Evolutionary conservation across 2,113 vertebrate species (phyloP).

Genomic region (Campylomormyrus tamandua): DNA sequence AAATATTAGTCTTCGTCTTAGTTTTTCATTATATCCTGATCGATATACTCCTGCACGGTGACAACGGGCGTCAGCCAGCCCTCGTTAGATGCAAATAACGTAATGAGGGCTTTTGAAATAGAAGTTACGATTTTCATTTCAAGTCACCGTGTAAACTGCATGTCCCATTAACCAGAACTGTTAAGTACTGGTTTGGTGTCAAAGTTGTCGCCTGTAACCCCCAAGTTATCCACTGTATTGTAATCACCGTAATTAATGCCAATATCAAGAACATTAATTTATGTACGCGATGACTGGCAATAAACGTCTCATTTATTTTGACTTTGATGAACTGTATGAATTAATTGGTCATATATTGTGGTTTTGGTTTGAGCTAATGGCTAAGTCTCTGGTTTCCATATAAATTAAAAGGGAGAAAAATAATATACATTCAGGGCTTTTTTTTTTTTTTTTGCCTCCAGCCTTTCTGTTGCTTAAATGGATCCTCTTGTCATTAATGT

Average conservation of each 20-base stretch:
- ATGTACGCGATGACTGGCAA: background rate
- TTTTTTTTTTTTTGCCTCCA: background rate
- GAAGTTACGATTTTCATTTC: background rate
- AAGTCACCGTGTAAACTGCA: background rate
- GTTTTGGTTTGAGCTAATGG: background rate
- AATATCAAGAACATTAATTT: background rate
- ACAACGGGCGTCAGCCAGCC: background rate
- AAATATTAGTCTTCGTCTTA: background rate
- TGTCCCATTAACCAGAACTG: background rate
- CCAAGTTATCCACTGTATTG: background rate
- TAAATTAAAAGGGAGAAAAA: background rate
- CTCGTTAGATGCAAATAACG: background rate
- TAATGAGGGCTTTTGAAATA: background rate
- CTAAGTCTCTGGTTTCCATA: background rate
- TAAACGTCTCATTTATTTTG: background rate
- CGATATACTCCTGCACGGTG: background rate
- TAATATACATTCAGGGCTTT: background rate
- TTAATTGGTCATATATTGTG: background rate
- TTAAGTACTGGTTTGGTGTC: background rate
- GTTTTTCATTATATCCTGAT: background rate
- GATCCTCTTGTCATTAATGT: background rate
- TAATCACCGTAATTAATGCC: background rate
- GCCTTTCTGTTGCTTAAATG: background rate
- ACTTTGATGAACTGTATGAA: background rate
- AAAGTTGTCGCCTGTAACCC: background rate